Evolutionary conservation across 2,888 invertebrate genomes (phyloP).

Genomic region (Galeopsomyia nigrocyanea): DNA sequence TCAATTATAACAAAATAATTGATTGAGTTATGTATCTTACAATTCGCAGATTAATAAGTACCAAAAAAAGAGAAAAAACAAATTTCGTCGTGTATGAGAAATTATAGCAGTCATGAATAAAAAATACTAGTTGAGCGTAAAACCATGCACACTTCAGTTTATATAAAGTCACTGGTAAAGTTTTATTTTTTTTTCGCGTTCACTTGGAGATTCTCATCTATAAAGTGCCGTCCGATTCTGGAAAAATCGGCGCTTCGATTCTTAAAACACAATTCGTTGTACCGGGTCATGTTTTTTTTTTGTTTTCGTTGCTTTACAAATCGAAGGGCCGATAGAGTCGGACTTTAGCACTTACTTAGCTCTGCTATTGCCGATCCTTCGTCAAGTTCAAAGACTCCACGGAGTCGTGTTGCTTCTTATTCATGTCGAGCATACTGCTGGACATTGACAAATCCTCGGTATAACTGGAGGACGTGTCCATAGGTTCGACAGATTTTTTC

Average conservation of each 20-base stretch:
- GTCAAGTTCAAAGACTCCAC: conserved; percentile 64
- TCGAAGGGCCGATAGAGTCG: conserved; percentile 47
- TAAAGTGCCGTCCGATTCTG: conserved; percentile 32
- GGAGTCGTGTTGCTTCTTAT: conserved; percentile 60
- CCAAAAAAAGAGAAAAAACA: too few relatives aligned
- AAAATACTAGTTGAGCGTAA: conserved; percentile 14
- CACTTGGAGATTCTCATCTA: conserved; percentile 41
- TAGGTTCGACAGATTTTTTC: conserved; percentile 46
- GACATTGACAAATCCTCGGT: conserved; percentile 62
- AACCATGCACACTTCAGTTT: conserved; percentile 33
- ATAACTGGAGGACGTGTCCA: conserved; percentile 55
- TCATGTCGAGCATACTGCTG: conserved; percentile 63
- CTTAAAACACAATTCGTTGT: not conserved
- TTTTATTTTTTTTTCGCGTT: conserved; percentile 20
- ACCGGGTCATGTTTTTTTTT: not conserved
- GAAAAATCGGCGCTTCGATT: conserved; percentile 41
- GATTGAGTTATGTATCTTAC: too few relatives aligned
- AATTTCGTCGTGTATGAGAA: too few relatives aligned
- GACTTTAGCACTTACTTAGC: conserved; percentile 46
- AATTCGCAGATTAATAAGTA: too few relatives aligned
- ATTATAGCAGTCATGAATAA: too few relatives aligned
- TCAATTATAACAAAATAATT: conserved; percentile 14
- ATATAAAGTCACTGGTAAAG: conserved; percentile 24
- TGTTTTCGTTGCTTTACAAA: conserved; percentile 37
- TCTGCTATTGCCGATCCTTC: conserved; percentile 60